A percentile compares a stretch with the other conserved stretches of the same genome.
Conservation (phyloP, 2,113 vertebrate genomes). For the Cavia aperea region DNA sequence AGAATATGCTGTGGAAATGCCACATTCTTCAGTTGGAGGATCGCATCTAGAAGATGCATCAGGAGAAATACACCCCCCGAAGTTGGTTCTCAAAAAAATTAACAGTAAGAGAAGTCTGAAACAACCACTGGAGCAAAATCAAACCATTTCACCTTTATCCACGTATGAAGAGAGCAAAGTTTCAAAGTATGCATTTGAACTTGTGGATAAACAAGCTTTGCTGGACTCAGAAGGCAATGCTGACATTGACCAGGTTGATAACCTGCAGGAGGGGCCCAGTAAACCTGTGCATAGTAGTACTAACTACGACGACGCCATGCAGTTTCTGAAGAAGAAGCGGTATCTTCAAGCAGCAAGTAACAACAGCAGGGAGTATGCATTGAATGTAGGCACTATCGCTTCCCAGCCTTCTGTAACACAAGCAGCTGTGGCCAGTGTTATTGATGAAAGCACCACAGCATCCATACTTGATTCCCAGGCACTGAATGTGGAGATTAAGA, state of each 20-base stretch:
- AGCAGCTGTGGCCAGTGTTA: slow-evolving; percentile 89
- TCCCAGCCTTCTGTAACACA: slow-evolving; percentile 91
- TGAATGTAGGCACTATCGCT: slow-evolving; percentile 90
- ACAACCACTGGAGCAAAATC: slow-evolving; percentile 82
- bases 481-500: slow-evolving; percentile 89
- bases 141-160: slow-evolving; percentile 86
- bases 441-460: slow-evolving; percentile 88
- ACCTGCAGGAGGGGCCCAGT: slow-evolving; percentile 86
- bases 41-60: slow-evolving; percentile 82
- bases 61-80: slow-evolving; percentile 88
- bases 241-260: slow-evolving; percentile 89
- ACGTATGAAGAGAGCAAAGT: slow-evolving; percentile 92
- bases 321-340: slow-evolving; percentile 97
- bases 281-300: slow-evolving; percentile 93
- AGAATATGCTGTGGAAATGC: slow-evolving; percentile 91
- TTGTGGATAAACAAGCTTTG: slow-evolving; percentile 92
- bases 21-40: slow-evolving; percentile 82
- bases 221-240: slow-evolving; percentile 87
- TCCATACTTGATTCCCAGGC: slow-evolving; percentile 91
- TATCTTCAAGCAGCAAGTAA: slow-evolving; percentile 92
- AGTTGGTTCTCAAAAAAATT: slow-evolving; percentile 94
- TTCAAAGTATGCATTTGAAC: slow-evolving; percentile 92
- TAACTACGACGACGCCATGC: slow-evolving; percentile 99
- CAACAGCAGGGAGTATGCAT: slow-evolving; percentile 88
- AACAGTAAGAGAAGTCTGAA: slow-evolving; percentile 88